Evolutionary conservation across 37 sponge, comb jelly and placozoan genomes (phyloP).

Genomic region (Spongilla lacustris): DNA sequence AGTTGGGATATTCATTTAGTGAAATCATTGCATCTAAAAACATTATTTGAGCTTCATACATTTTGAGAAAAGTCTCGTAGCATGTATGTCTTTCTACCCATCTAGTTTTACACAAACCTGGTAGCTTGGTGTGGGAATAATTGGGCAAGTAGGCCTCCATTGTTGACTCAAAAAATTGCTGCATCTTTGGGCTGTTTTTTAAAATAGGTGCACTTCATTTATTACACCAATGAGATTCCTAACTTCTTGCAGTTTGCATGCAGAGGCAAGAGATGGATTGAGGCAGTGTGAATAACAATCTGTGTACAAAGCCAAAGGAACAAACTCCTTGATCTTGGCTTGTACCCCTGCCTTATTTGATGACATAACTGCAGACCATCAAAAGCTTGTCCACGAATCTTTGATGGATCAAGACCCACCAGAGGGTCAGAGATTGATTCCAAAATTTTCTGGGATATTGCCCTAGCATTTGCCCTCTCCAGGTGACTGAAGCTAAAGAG

Average conservation of each 20-base stretch:
- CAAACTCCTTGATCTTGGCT: conserved; percentile 6
- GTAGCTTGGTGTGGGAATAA: conserved; percentile 43
- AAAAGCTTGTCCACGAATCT: conserved; percentile 6
- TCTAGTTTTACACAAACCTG: conserved; percentile 54
- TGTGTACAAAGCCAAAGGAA: neutral
- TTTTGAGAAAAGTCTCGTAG: conserved; percentile 42
- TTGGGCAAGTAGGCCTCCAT: neutral
- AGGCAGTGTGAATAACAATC: too few species aligned
- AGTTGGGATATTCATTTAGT: conserved; percentile 28
- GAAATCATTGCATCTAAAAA: conserved; percentile 45
- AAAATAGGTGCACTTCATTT: too few species aligned
- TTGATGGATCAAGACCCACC: too few species aligned
- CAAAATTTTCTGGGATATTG: conserved; percentile 19
- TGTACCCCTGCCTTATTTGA: conserved; percentile 13
- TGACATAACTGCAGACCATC: conserved; percentile 36
- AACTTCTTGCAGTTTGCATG: conserved; percentile 36
- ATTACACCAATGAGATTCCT: conserved; percentile 34
- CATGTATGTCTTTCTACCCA: conserved; percentile 61
- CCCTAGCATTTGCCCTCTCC: conserved; percentile 53
- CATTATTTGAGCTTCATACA: conserved; percentile 34
- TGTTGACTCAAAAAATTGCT: conserved; percentile 21
- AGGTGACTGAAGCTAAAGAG: conserved; percentile 32
- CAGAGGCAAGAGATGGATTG: too few species aligned
- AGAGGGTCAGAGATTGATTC: conserved; percentile 23
- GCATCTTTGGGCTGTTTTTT: conserved; percentile 20